Evolutionary conservation across 2,113 vertebrate species (phyloP).

Genomic region (Brachionichthys hirsutus): DNA sequence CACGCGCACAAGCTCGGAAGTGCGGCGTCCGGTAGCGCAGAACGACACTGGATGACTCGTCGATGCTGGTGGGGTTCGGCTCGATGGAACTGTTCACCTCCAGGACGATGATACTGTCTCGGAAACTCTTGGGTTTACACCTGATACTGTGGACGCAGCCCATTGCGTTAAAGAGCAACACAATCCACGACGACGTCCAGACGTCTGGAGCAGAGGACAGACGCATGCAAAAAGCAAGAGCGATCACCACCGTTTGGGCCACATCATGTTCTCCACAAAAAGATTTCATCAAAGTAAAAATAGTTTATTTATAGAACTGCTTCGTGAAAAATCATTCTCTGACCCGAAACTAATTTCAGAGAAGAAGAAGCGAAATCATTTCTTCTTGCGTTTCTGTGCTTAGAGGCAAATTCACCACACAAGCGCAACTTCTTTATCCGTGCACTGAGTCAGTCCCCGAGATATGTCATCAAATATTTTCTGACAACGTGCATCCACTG

Average conservation of each 20-base stretch:
- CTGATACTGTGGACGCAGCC: constrained; percentile 98
- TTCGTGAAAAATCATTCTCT: constrained; percentile 17
- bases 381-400: constrained; percentile 48
- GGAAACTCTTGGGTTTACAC: constrained; percentile 95
- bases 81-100: constrained; percentile 96
- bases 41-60: constrained; percentile 95
- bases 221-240: constrained; percentile 82
- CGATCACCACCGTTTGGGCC: constrained; percentile 54
- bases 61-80: constrained; percentile 92
- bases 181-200: constrained; percentile 83
- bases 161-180: constrained; percentile 86
- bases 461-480: no score
- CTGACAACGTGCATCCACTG: constrained; percentile 35
- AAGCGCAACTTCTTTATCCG: constrained; percentile 33
- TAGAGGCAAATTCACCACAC: constrained; percentile 40
- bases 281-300: constrained; percentile 26
- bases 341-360: constrained; percentile 29
- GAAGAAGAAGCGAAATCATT: constrained; percentile 2
- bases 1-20: constrained; percentile 92
- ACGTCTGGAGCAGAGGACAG: constrained; percentile 78
- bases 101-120: constrained; percentile 89
- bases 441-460: no score
- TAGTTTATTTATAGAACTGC: constrained; percentile 22
- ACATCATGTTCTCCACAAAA: constrained; percentile 29
- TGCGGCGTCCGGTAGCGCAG: constrained; percentile 96